Evolutionary conservation across 2,888 invertebrate genomes (phyloP), one percentile per base, ranked within the genome.

Genomic region (Penaeus monodon): DNA sequence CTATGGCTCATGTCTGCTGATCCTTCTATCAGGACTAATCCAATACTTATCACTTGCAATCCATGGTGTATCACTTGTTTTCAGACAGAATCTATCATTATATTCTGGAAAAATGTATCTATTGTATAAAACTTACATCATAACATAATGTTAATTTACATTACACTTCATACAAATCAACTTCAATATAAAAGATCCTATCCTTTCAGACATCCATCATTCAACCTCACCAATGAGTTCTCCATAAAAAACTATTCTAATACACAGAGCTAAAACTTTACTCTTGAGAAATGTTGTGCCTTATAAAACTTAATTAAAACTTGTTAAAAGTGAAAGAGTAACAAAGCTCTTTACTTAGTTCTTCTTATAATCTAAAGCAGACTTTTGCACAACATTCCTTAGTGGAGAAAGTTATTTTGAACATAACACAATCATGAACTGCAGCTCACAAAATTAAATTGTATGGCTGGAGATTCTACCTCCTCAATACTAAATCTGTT

Each of bases 241-340:
- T 80, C 74, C 63, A 70, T 85, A 85, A 49, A 85, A 85, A 85
- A 80, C 85, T 85, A 80, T 70, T n/a, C 70, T 85, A 85, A 49
- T 29, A 73, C 70, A 80, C 79, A 49, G 29, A 63, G 57, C 57
- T 57, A 68, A 82, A 44, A 65, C 65, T 84, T 70, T 84, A 80
- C 80, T 85, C 80, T 80, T 73, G 49, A 77, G 80, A 65, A 74
- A 74, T 80, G 80, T 44, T 80, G 73, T 85, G 70, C 73, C 84
- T 63, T 80, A 85, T 66, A 79, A 85, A 65, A 70, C 29, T 22
- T 64, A 73, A 74, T 57, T n/a, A 33, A 74, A 82, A 38, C 64
- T 74, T 68, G 49, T 73, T 73, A 38, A 79, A 65, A 80, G 57
- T 44, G 70, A 64, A 80, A 80, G 22, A 74, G 44, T 64, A 81